Conservation (phyloP, 2,113 vertebrate genomes). For the Spermophilus dauricus region DNA sequence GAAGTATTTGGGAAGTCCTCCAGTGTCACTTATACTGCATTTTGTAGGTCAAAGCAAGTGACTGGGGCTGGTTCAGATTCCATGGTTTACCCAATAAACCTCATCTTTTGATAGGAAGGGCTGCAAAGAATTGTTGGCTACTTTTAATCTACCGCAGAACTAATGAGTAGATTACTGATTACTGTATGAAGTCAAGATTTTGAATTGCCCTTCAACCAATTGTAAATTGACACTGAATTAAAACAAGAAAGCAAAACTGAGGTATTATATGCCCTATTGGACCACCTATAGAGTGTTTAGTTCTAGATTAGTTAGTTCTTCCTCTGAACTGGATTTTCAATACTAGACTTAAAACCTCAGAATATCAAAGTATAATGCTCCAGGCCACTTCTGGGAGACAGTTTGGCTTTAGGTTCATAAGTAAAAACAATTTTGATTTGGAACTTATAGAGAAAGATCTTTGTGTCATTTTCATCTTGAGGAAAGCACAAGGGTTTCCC, state of each 20-base stretch:
- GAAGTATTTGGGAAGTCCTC: background rate
- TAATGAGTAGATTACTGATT: background rate
- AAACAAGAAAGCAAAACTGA: constrained; percentile 17
- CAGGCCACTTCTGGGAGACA: background rate
- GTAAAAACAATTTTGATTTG: constrained; percentile 21
- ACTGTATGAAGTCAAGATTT: background rate
- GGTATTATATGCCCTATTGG: background rate
- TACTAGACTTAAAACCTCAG: background rate
- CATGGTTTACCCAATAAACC: background rate
- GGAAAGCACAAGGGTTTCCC: background rate
- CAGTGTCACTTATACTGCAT: background rate
- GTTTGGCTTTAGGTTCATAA: background rate
- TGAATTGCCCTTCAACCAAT: background rate
- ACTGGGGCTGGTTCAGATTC: background rate
- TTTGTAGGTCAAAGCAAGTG: background rate
- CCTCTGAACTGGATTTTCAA: background rate
- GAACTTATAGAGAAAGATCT: constrained; percentile 3
- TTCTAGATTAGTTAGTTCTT: constrained; percentile 15
- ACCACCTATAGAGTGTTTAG: background rate
- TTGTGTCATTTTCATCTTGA: background rate
- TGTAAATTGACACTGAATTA: background rate
- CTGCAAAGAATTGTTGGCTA: background rate
- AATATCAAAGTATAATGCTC: background rate
- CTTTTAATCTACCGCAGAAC: constrained; percentile 8
- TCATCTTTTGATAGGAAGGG: background rate